Evolutionary conservation across 2,797 vertebrate species (phyloP).

Genomic region (Pseudocheirus occidentalis): DNA sequence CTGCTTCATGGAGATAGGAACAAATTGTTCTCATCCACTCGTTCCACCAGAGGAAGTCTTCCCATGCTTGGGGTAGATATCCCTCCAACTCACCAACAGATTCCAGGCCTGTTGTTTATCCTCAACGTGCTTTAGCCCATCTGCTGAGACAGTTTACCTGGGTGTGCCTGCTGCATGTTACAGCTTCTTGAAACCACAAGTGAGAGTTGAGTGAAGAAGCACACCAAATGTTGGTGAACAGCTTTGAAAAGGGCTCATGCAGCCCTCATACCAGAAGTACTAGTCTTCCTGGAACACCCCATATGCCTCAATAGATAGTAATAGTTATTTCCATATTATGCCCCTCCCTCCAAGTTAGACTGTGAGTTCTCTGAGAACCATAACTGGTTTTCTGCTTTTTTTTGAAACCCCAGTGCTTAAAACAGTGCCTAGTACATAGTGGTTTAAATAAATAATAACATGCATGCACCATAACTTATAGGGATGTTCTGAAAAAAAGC

Average conservation of each 20-base stretch:
- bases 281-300: background rate
- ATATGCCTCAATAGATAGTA: background rate
- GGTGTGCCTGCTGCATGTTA: background rate
- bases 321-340: background rate
- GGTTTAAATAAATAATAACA: background rate
- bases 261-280: background rate
- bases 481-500: background rate
- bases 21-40: background rate
- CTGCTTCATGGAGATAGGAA: background rate
- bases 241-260: background rate
- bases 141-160: background rate
- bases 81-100: background rate
- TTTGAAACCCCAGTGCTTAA: background rate
- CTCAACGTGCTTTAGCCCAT: background rate
- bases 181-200: background rate
- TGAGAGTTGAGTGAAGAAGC: background rate
- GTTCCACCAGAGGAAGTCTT: background rate
- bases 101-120: background rate
- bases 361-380: background rate
- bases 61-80: background rate
- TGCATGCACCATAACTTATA: background rate
- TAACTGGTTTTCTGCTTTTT: background rate
- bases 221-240: background rate
- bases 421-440: background rate
- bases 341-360: background rate